Percentiles rank a stretch among this genome's conserved stretches.
phyloP scores from a whole-genome alignment of 2,113 vertebrate genomes.

The Strigops habroptila region DNA sequence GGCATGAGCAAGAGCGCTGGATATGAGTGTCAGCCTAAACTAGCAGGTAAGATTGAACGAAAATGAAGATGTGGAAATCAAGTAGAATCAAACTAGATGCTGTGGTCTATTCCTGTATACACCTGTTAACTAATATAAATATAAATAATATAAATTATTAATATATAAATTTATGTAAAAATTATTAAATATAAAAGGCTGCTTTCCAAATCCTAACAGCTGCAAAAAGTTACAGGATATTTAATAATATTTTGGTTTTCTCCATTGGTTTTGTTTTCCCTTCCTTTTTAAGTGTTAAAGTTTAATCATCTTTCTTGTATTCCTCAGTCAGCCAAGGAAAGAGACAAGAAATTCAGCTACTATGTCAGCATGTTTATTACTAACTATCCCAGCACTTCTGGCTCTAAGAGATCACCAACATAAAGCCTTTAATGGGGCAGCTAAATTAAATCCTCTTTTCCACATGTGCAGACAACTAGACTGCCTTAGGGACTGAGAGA shows the following conservation, averaged over 20 bases:
- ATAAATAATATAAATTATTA: neutral
- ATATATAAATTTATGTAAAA: neutral
- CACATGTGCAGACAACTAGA: neutral
- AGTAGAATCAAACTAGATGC: neutral
- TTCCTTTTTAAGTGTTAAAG: neutral
- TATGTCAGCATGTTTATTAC: neutral
- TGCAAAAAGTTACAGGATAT: neutral
- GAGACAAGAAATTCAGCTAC: neutral
- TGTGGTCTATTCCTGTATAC: neutral
- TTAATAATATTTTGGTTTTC: neutral
- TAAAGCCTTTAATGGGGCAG: neutral
- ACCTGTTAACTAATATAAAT: neutral
- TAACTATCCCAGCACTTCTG: neutral
- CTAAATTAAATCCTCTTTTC: neutral
- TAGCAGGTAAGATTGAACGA: neutral
- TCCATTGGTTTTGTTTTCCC: neutral
- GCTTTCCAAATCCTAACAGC: neutral
- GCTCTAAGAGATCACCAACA: neutral
- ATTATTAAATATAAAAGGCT: neutral
- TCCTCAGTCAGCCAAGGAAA: neutral
- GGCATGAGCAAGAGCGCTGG: neutral
- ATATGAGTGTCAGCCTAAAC: neutral
- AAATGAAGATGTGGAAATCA: neutral
- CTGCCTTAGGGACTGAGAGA: neutral
- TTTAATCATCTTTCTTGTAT: neutral